These are phyloP conservation scores for Capra hircus DNA, from an alignment of 2,113 vertebrate genomes.

Conservation along the genomic window DNA sequence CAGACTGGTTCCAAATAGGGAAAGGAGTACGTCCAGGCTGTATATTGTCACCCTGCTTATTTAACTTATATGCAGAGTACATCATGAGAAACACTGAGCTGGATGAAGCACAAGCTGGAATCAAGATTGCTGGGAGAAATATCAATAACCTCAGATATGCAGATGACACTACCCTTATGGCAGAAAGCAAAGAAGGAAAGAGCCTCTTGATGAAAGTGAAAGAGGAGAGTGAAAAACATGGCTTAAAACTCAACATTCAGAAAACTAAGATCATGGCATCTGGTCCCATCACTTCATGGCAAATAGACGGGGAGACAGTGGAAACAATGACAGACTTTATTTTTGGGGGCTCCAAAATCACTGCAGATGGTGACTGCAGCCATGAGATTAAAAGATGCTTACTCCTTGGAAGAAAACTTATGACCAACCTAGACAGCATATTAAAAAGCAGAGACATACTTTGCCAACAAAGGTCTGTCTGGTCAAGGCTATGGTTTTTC, in stretches of 20 bases:
- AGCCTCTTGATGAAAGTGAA: neutral
- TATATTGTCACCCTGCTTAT: neutral
- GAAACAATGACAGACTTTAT: neutral
- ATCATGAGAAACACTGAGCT: neutral
- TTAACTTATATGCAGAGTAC: neutral
- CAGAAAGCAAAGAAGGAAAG: neutral
- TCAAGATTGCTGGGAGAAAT: neutral
- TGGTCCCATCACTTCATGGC: neutral
- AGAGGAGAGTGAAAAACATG: neutral
- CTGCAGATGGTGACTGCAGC: neutral
- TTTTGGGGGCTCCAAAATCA: neutral
- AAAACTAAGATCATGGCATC: neutral
- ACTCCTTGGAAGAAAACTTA: neutral
- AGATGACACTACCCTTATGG: neutral
- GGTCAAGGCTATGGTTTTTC: neutral
- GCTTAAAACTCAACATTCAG: neutral
- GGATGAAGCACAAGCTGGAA: neutral
- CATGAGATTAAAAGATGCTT: neutral
- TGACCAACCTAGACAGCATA: neutral
- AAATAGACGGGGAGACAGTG: neutral
- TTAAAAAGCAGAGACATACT: neutral
- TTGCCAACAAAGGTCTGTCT: neutral
- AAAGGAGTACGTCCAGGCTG: neutral
- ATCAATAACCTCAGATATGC: neutral
- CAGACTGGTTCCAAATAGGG: neutral